Evolutionary conservation across 2,113 vertebrate species (phyloP), one percentile per base, ranked within the genome.

Genomic region (Alouatta palliata): DNA sequence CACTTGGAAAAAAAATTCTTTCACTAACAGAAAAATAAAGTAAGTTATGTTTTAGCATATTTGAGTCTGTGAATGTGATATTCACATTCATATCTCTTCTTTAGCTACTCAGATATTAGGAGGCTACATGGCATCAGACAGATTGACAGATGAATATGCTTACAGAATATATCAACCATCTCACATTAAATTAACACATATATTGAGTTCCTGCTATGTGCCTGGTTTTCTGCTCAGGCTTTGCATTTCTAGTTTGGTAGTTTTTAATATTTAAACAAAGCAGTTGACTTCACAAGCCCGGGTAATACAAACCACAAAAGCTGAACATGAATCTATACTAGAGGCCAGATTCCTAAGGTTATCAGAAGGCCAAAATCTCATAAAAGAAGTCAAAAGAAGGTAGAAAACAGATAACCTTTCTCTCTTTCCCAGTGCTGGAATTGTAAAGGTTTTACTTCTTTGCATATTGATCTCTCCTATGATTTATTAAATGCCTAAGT

Each of bases 231-330:
- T 49, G 37, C 19, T 91, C 40, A 56, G 58, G n/a, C 54, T 83
- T 76, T 32, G 2, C 54, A 79, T 94, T 92, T 66, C 40, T 90
- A 54, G 80, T 32, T 54, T 32, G 76, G 6, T 68, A 43, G 12
- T 6, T 92, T 87, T 61, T 88, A 87, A 90, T 80, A 95, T 68
- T 73, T 96, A 82, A 47, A 90, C 6, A 84, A 71, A 87, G 54
- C 4, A 71, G 17, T 25, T 56, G 75, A 64, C 64, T 96, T 91
- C 71, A 30, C 66, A 88, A 66, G 5, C 16, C 40, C 81, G 52
- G 23, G 12, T 56, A 37, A 82, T 52, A 43, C 7, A 82, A 66
- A 81, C 21, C 32, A 91, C 14, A 68, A 88, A 88, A 95, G 20
- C 23, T 92, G 56, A 92, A 75, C 30, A 43, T n/a, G 1, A 82